A percentile compares a stretch with the other conserved stretches of the same genome.
Evolutionary conservation across 2,888 invertebrate genomes (phyloP).

Genomic region (Drosophila antonietae): DNA sequence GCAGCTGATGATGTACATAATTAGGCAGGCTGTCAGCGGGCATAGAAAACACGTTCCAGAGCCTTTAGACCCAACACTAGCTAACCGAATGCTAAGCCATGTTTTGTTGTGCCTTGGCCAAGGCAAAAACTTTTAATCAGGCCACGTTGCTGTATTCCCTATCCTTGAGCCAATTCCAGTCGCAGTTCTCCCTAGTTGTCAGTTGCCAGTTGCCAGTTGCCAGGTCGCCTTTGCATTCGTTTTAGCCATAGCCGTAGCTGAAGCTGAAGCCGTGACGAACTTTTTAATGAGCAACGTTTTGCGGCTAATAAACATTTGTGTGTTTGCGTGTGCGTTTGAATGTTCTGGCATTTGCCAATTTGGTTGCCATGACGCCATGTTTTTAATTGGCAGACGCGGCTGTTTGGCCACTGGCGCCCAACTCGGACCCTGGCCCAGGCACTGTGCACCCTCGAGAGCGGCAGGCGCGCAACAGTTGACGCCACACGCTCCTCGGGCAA

Average conservation of each 20-base stretch:
- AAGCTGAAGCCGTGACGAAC: constrained; percentile 60
- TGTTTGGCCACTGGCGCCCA: constrained; percentile 38
- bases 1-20: constrained; percentile 39
- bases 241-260: constrained; percentile 38
- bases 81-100: constrained; percentile 25
- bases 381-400: constrained; percentile 73
- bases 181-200: constrained; percentile 14
- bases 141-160: constrained; percentile 36
- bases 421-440: constrained; percentile 15
- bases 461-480: constrained; percentile 56
- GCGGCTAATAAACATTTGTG: constrained; percentile 81
- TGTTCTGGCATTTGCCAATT: constrained; percentile 44
- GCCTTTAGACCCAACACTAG: constrained; percentile 36
- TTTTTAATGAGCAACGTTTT: constrained; percentile 79
- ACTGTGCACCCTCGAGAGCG: constrained; percentile 30
- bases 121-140: constrained; percentile 54
- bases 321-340: constrained; percentile 21
- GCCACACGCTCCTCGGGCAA: constrained; percentile 50
- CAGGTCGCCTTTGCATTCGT: constrained; percentile 25
- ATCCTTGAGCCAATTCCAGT: constrained; percentile 20
- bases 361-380: constrained; percentile 75
- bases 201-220: constrained; percentile 18
- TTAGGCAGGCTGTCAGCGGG: constrained; percentile 51
- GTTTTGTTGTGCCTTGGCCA: constrained; percentile 26
- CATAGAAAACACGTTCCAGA: constrained; percentile 27